Percentiles rank a stretch among this genome's conserved stretches.
These are phyloP conservation scores for Campoletis raptor DNA, from an alignment of 2,888 invertebrate species.

Conservation along the genomic window DNA sequence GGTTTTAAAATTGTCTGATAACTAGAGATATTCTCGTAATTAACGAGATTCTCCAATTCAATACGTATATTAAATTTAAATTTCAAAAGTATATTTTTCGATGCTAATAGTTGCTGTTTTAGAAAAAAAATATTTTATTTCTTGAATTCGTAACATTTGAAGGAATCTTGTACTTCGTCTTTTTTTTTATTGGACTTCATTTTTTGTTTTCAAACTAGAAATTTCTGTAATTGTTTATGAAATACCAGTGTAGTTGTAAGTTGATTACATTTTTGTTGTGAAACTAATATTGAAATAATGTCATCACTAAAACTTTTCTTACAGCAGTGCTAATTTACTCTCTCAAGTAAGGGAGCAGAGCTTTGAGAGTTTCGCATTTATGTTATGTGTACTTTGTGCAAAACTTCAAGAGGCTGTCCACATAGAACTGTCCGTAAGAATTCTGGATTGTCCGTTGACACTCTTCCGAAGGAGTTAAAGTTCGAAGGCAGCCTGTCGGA, in stretches of 20 bases:
- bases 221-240: not conserved
- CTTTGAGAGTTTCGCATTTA: not conserved
- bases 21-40: not conserved
- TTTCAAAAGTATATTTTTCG: not conserved
- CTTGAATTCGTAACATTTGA: not conserved
- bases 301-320: not conserved
- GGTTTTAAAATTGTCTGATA: not conserved
- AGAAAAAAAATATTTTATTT: not conserved
- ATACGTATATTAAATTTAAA: too few relatives aligned
- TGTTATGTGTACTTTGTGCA: not conserved
- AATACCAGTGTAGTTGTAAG: not conserved
- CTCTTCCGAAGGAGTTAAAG: slow-evolving; percentile 17
- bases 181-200: not conserved
- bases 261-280: not conserved
- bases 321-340: not conserved
- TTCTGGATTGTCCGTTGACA: slow-evolving; percentile 29
- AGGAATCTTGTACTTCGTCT: not conserved
- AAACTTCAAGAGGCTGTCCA: slow-evolving; percentile 19
- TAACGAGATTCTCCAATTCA: not conserved
- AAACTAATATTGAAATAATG: not conserved
- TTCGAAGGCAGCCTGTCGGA: slow-evolving; percentile 24
- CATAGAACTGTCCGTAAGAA: slow-evolving; percentile 6
- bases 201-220: not conserved
- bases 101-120: not conserved
- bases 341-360: not conserved